Evolutionary conservation across 1,140 invertebrate genomes (phyloP).

Genomic region (Argopecten irradians): DNA sequence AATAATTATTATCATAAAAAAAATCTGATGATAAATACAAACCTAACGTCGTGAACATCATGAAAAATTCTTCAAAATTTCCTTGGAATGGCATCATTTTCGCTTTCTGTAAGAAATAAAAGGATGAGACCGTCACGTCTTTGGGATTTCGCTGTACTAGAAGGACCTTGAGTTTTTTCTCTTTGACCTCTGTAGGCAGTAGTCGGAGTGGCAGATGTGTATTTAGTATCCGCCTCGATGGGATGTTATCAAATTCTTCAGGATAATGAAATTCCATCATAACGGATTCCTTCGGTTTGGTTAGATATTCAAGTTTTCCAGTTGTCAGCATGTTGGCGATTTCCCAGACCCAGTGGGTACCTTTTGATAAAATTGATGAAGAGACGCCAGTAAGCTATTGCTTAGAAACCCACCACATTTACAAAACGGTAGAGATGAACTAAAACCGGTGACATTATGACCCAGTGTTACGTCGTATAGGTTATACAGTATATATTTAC

Average conservation of each 20-base stretch:
- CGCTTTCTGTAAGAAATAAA: constrained; percentile 42
- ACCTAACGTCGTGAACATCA: not conserved
- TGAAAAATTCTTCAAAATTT: constrained; percentile 27
- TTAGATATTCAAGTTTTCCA: constrained; percentile 43
- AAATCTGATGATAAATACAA: not conserved
- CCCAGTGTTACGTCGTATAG: no score
- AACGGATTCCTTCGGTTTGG: constrained; percentile 37
- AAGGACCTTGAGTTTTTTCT: constrained; percentile 55
- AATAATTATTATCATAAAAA: not conserved
- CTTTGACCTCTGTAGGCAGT: constrained; percentile 39
- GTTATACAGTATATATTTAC: no score
- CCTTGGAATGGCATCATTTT: not conserved
- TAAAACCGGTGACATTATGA: no score
- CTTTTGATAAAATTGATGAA: no score
- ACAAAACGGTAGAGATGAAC: no score
- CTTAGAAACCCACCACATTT: no score
- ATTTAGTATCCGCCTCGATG: constrained; percentile 56
- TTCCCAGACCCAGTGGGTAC: constrained; percentile 64
- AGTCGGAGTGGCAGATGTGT: constrained; percentile 50
- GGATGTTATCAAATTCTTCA: constrained; percentile 44
- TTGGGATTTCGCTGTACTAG: constrained; percentile 59
- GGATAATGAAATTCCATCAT: constrained; percentile 53
- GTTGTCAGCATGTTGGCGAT: constrained; percentile 51
- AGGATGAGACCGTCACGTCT: constrained; percentile 61
- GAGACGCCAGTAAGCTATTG: no score